Conservation (phyloP, 2,113 vertebrate species). For the Strix uralensis region DNA sequence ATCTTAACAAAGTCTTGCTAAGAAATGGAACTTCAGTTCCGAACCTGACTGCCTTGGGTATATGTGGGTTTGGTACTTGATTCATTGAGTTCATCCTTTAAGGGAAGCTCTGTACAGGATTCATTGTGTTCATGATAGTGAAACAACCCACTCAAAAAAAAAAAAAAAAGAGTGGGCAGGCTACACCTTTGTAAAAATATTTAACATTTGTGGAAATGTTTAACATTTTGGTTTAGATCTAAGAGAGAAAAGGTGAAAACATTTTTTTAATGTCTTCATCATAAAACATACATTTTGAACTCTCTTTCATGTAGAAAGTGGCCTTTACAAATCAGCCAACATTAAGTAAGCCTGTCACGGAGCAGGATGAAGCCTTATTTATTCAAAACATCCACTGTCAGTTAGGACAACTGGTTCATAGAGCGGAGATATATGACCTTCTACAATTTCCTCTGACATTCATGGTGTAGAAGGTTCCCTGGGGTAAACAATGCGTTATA, state of each 20-base stretch:
- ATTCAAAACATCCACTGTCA: neutral
- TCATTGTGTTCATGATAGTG: neutral
- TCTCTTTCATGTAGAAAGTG: neutral
- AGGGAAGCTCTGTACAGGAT: neutral
- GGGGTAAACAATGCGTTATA: constrained; percentile 2
- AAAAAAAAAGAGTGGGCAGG: neutral
- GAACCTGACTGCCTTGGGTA: neutral
- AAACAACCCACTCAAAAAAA: neutral
- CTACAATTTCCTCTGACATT: constrained; percentile 24
- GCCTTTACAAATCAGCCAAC: neutral
- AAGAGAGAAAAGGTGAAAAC: neutral
- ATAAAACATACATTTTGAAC: neutral
- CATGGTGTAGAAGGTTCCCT: neutral
- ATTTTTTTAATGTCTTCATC: neutral
- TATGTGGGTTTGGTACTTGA: neutral
- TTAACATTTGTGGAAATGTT: neutral
- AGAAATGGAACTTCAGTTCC: neutral
- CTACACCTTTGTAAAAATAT: neutral
- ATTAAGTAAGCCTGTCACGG: neutral
- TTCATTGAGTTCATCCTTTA: neutral
- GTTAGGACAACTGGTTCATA: neutral
- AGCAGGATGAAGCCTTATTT: neutral
- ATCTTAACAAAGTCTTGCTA: neutral
- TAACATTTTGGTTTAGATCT: neutral
- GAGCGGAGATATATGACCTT: neutral